phyloP scores from a whole-genome alignment of 2,113 vertebrate genomes.

The Craseonycteris thonglongyai region DNA sequence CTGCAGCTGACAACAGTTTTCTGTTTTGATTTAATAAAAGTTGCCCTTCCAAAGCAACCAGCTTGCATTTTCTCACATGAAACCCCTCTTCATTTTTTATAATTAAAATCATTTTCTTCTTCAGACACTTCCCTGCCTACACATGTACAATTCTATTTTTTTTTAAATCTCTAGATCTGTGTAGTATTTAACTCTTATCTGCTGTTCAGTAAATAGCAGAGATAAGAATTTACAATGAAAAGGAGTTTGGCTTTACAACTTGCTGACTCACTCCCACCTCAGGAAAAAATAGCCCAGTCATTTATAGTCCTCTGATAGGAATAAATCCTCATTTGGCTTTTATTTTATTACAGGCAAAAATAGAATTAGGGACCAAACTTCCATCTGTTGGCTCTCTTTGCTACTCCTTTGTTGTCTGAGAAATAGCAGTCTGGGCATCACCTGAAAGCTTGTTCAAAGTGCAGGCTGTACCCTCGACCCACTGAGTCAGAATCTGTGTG shows the following conservation, averaged over 20 bases:
- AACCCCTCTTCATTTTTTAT: slow-evolving; percentile 8
- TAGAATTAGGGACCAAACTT: not conserved
- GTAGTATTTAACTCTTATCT: not conserved
- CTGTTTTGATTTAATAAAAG: not conserved
- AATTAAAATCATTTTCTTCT: slow-evolving; percentile 48
- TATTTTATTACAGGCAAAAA: not conserved
- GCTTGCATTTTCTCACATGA: not conserved
- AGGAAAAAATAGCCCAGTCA: not conserved
- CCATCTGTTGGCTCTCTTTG: not conserved
- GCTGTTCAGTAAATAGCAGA: slow-evolving; percentile 11
- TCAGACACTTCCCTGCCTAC: not conserved
- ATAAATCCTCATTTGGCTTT: not conserved
- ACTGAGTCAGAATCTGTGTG: not conserved
- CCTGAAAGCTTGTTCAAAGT: not conserved
- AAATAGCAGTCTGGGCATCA: not conserved
- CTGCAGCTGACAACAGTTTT: not conserved
- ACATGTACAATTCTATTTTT: slow-evolving; percentile 1
- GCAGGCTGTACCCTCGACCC: not conserved
- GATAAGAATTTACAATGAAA: not conserved
- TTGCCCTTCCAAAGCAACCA: not conserved
- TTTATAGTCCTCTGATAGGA: not conserved
- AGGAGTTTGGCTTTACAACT: not conserved
- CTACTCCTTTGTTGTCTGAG: not conserved
- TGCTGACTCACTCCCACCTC: not conserved
- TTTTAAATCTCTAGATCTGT: not conserved